Evolutionary conservation across 2,113 vertebrate genomes (phyloP), one percentile per base, ranked within the genome.

Genomic region (Triplophysa siluroides): DNA sequence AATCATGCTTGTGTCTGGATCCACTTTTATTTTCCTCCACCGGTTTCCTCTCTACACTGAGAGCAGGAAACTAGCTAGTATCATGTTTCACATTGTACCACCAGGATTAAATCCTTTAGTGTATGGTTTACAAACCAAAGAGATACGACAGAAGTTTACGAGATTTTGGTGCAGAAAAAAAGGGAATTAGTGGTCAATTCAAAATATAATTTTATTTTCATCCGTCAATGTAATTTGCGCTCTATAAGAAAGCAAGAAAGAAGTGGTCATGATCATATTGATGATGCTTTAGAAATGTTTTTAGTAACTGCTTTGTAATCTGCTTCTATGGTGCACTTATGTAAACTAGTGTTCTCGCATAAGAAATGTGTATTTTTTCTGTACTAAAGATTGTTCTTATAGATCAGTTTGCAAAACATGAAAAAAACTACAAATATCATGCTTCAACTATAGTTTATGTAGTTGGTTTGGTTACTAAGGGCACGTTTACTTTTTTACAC

Each of bases 51-150:
- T 68, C 0, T 23, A 81, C 0, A 50, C 83, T 0, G 83, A 88
- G 1, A 3, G 84, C 1, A 82, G 89, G 43, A 89, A 89, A 58
- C 1, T 89, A 1, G 81, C 76, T 0, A 68, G 84, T 33, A 80
- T 89, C 45, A 1, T 89, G 73, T 76, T 83, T 26, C 80, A 86
- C 0, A 65, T 89, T 2, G 58, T 87, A 4, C 84, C 83, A 23
- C 83, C 84, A 2, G 45, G 85, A 0, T 3, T 89, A 52, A 91
- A 90, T 19, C 71, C 80, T 4, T 4, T 86, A 0, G 87, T 91
- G 52, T 91, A 91, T 5, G 88, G 88, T 16, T 78, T 91, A 56
- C 88, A 91, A 8, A 85, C 87, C 1, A 88, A 86, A 83, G 82
- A 73, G 0, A 45, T 91, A 33, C 58, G 76, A 76, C 70, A 85